Conservation (phyloP, 2,113 vertebrate species). For the Erythrocercus mccallii region DNA sequence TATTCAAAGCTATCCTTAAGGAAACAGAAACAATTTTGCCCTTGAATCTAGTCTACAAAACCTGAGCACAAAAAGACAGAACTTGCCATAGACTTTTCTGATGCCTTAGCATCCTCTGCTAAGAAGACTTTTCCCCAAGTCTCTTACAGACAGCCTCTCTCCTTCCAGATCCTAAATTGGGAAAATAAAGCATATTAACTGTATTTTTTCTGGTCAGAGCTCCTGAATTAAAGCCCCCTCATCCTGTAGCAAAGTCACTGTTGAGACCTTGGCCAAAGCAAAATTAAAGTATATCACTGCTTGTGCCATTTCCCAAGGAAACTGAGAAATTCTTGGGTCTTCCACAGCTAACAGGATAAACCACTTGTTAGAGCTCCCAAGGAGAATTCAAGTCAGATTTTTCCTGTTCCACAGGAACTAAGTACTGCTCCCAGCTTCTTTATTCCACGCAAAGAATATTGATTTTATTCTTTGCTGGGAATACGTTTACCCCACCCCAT, state of each 20-base stretch:
- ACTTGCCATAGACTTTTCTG: background rate
- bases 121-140: background rate
- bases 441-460: background rate
- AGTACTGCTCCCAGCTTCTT: background rate
- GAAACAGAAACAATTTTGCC: background rate
- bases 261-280: background rate
- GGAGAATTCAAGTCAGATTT: background rate
- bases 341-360: background rate
- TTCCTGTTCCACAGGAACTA: background rate
- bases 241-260: background rate
- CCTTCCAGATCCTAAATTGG: background rate
- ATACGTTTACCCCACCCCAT: background rate
- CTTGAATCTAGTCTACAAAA: background rate
- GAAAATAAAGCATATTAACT: background rate
- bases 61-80: background rate
- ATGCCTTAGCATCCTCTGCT: background rate
- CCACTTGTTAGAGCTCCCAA: background rate
- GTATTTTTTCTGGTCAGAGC: background rate
- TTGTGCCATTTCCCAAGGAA: background rate
- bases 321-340: background rate
- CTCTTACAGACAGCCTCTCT: background rate
- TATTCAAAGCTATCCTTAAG: background rate
- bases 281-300: fast-evolving
- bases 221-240: background rate
- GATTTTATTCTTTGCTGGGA: background rate